phyloP scores from a whole-genome alignment of 2,888 invertebrate species.

The Lepas anatifera region DNA sequence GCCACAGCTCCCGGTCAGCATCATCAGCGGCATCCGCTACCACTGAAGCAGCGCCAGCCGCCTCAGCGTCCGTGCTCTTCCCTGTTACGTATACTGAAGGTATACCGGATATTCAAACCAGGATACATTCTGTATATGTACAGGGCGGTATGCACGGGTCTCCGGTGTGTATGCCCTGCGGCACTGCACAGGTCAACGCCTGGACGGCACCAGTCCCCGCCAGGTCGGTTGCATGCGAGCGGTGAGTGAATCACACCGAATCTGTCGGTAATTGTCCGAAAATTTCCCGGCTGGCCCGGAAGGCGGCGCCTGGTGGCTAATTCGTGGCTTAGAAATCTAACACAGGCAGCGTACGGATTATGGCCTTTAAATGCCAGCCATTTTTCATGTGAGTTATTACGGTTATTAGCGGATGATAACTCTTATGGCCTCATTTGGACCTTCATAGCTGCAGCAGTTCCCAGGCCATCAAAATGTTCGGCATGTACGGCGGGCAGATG shows the following conservation, averaged over 20 bases:
- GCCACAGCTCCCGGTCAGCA: neutral
- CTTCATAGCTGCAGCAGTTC: too few species aligned
- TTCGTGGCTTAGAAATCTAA: neutral
- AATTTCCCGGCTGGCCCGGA: neutral
- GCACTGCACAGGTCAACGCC: too few species aligned
- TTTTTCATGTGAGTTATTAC: conserved; percentile 7
- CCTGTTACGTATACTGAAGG: conserved; percentile 99
- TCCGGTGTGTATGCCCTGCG: too few species aligned
- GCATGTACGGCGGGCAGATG: too few species aligned
- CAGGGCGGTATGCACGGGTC: too few species aligned
- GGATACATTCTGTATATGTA: conserved; percentile 99
- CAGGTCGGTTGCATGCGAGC: neutral
- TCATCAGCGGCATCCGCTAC: neutral
- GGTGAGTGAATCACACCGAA: neutral
- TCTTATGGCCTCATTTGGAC: conserved; percentile 1
- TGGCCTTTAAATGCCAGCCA: neutral
- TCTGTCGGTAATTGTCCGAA: neutral
- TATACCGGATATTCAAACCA: conserved; percentile 94
- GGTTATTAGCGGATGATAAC: conserved; percentile 4
- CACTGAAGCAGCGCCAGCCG: neutral
- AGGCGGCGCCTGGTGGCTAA: neutral
- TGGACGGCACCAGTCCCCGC: neutral
- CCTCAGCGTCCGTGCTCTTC: conserved; percentile 57
- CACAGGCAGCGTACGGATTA: neutral
- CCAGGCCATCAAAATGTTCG: too few species aligned